These are phyloP conservation scores for Dendronephthya gigantea DNA, from an alignment of 64 coral and sea anemone species.

Conservation along the genomic window DNA sequence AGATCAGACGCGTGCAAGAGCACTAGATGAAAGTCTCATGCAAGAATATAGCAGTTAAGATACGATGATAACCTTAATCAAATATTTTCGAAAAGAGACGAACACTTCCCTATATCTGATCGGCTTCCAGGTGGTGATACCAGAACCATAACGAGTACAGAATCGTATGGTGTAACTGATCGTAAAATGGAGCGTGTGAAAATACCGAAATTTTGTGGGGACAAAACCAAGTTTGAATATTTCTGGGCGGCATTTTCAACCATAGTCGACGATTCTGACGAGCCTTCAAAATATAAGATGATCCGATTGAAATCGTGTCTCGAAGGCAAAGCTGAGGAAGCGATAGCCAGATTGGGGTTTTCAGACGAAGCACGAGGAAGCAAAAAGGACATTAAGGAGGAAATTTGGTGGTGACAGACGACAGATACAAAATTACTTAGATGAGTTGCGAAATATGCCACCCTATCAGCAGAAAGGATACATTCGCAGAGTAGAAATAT, in stretches of 20 bases:
- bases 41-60: too few relatives aligned
- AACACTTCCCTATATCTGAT: too few relatives aligned
- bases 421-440: conserved; percentile 11
- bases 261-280: background rate
- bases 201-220: conserved; percentile 10
- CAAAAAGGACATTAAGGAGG: background rate
- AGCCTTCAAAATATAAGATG: conserved; percentile 21
- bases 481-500: background rate
- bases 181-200: background rate
- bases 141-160: background rate
- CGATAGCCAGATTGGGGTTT: background rate
- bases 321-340: conserved; percentile 21
- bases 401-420: background rate
- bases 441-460: background rate
- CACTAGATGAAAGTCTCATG: background rate
- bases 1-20: background rate
- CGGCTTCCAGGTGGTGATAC: background rate
- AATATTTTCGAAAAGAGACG: background rate
- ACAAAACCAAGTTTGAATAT: conserved; percentile 29
- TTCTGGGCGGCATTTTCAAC: conserved; percentile 21
- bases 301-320: conserved; percentile 13
- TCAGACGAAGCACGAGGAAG: conserved; percentile 13
- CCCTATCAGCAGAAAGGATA: conserved; percentile 1
- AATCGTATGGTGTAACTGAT: background rate
- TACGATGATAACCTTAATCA: background rate